Evolutionary conservation across 2,888 invertebrate species (phyloP).

Genomic region (Brachyopa scutellaris): DNA sequence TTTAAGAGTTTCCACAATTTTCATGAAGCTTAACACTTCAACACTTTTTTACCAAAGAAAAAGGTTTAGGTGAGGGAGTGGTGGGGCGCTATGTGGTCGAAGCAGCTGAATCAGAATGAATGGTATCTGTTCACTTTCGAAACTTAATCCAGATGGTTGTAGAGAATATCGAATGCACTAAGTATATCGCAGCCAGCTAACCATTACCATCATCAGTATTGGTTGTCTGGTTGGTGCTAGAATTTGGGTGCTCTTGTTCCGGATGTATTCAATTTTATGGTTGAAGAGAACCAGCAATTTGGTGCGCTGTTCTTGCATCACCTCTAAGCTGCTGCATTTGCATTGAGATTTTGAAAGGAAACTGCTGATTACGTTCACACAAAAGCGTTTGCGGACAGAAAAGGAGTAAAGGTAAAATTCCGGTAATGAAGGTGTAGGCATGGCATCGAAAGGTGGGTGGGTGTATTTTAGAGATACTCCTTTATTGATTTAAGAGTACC

Average conservation of each 20-base stretch:
- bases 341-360: constrained; percentile 49
- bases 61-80: no score
- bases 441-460: no score
- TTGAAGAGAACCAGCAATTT: constrained; percentile 57
- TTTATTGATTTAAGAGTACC: no score
- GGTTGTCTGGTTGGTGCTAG: constrained; percentile 48
- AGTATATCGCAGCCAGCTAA: constrained; percentile 26
- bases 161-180: constrained; percentile 42
- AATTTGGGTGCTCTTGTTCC: constrained; percentile 16
- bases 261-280: constrained; percentile 45
- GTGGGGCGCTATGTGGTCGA: no score
- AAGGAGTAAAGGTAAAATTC: no score
- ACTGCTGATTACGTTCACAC: constrained; percentile 53
- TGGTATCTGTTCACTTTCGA: constrained; percentile 63
- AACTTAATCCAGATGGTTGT: constrained; percentile 70
- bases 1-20: constrained; percentile 68
- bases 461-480: no score
- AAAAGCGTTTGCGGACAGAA: constrained; percentile 6
- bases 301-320: background rate
- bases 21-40: constrained; percentile 71
- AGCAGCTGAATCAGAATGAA: constrained; percentile 48
- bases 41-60: constrained; percentile 32
- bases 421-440: no score
- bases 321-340: constrained; percentile 19
- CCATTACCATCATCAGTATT: constrained; percentile 40